Evolutionary conservation across 2,113 vertebrate genomes (phyloP).

Genomic region (Aptenodytes patagonicus): DNA sequence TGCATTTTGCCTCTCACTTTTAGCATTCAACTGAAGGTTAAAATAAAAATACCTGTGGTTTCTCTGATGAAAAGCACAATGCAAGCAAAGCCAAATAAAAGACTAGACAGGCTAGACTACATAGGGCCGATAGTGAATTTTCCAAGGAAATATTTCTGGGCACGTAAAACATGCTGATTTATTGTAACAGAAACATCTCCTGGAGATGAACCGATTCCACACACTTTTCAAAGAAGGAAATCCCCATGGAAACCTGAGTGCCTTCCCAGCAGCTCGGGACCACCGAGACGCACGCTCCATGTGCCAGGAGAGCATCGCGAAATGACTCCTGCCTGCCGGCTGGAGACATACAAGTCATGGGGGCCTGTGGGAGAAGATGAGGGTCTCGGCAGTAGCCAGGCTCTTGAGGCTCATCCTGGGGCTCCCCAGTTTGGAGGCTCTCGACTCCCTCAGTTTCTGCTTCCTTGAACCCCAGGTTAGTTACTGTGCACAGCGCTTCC

Average conservation of each 20-base stretch:
- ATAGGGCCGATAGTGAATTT: not conserved
- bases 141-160: conserved; percentile 19
- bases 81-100: not conserved
- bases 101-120: not conserved
- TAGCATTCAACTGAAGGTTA: not conserved
- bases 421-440: not conserved
- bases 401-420: not conserved
- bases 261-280: not conserved
- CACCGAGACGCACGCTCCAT: accelerated
- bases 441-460: not conserved
- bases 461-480: not conserved
- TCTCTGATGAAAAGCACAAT: not conserved
- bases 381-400: not conserved
- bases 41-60: not conserved
- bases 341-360: not conserved
- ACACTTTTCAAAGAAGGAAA: not conserved
- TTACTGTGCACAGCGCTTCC: not conserved
- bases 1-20: not conserved
- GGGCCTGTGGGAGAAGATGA: not conserved
- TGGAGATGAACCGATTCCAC: not conserved
- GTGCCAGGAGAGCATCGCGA: accelerated
- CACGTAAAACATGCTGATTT: not conserved
- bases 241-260: conserved; percentile 56
- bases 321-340: not conserved
- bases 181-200: conserved; percentile 4